These are phyloP conservation scores for Molorchus minor DNA, from an alignment of 2,888 invertebrate genomes.

Conservation along the genomic window DNA sequence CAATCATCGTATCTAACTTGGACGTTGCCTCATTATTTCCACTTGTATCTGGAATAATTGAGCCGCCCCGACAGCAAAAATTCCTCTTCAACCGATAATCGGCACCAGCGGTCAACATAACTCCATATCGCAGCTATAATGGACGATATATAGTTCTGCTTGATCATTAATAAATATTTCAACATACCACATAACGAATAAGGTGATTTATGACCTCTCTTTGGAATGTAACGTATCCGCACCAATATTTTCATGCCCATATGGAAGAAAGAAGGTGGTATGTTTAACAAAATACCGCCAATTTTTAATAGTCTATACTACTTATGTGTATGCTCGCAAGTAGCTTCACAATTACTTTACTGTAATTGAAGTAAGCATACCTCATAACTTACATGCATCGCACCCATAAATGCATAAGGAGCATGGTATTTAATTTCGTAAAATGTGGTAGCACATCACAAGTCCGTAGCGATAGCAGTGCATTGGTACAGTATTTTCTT, in stretches of 20 bases:
- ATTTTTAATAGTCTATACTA: constrained; percentile 26
- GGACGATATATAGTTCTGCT: constrained; percentile 36
- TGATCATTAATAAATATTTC: constrained; percentile 44
- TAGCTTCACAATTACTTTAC: constrained; percentile 34
- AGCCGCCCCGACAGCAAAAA: constrained; percentile 26
- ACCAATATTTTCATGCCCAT: constrained; percentile 39
- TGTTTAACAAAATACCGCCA: constrained; percentile 38
- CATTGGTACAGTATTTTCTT: too few relatives aligned
- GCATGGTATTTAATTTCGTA: too few relatives aligned
- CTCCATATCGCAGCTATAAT: constrained; percentile 32
- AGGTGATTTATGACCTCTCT: constrained; percentile 37
- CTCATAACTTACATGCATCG: constrained; percentile 37
- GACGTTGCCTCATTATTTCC: constrained; percentile 45
- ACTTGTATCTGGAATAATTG: constrained; percentile 22
- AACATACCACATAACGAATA: constrained; percentile 37
- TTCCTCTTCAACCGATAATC: constrained; percentile 23
- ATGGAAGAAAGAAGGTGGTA: constrained; percentile 42
- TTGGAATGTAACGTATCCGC: constrained; percentile 40
- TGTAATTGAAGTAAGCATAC: constrained; percentile 37
- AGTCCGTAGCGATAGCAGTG: too few relatives aligned
- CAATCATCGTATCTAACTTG: constrained; percentile 42
- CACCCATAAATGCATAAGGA: too few relatives aligned
- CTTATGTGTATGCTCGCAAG: constrained; percentile 36
- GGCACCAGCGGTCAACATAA: constrained; percentile 13
- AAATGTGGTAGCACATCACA: too few relatives aligned